Conservation (phyloP, 2,113 vertebrate genomes). For the Ceyx margarethae region DNA sequence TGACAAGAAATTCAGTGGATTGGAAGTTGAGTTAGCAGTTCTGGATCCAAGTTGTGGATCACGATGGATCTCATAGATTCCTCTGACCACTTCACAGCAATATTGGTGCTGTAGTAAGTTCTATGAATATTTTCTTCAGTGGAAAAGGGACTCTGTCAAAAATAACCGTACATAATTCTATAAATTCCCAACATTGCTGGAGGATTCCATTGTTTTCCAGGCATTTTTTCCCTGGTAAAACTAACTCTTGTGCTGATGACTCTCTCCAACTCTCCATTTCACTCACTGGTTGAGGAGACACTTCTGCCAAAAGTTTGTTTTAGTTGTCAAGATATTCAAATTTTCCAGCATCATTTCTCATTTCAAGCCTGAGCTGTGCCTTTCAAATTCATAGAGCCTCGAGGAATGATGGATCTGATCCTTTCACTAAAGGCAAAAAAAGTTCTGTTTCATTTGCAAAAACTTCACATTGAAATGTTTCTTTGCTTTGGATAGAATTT, state of each 20-base stretch:
- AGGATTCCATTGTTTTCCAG: not conserved
- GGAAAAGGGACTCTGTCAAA: rapidly evolving
- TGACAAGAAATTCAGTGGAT: not conserved
- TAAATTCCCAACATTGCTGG: not conserved
- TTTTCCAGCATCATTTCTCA: not conserved
- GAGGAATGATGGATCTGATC: not conserved
- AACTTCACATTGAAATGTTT: not conserved
- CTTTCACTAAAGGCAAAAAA: not conserved
- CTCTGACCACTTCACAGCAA: not conserved
- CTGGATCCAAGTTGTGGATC: not conserved
- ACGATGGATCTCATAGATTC: not conserved
- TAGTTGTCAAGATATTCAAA: not conserved
- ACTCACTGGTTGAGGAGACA: not conserved
- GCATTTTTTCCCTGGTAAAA: not conserved
- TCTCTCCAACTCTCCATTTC: not conserved
- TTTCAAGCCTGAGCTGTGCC: not conserved
- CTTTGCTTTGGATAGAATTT: not conserved
- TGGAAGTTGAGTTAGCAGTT: not conserved
- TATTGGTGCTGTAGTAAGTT: not conserved
- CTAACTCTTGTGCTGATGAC: not conserved
- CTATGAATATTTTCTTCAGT: not conserved
- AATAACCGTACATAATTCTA: not conserved
- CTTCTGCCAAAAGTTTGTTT: not conserved
- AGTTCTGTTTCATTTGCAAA: not conserved
- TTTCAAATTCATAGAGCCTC: not conserved